Evolutionary conservation across 1,140 invertebrate genomes (phyloP).

Genomic region (Drosophila miranda): DNA sequence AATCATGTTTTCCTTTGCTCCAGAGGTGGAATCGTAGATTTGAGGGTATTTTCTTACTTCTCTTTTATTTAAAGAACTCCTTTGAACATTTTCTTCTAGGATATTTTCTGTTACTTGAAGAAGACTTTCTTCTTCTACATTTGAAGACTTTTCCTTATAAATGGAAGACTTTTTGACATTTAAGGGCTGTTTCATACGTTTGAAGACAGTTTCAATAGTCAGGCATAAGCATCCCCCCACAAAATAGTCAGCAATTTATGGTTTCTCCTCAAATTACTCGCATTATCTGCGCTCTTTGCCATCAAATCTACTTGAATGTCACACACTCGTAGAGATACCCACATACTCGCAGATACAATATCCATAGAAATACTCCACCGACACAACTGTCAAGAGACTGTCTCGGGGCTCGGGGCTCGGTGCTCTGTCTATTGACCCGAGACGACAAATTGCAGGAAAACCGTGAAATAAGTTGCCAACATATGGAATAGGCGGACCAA

Average conservation of each 20-base stretch:
- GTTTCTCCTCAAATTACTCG: constrained; percentile 69
- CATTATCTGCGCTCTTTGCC: constrained; percentile 65
- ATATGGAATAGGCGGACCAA: constrained; percentile 57
- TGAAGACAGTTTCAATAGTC: too few species aligned
- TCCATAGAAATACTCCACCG: constrained; percentile 6
- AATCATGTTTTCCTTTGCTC: too few species aligned
- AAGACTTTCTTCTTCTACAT: too few species aligned
- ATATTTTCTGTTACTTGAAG: too few species aligned
- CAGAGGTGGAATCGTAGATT: too few species aligned
- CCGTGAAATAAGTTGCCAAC: constrained; percentile 69
- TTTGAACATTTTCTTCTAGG: too few species aligned
- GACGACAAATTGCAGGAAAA: constrained; percentile 71
- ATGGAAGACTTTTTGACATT: too few species aligned
- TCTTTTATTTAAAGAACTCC: too few species aligned
- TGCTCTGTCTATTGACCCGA: constrained; percentile 66
- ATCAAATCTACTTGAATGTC: constrained; percentile 60
- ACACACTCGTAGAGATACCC: constrained; percentile 3
- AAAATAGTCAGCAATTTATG: constrained; percentile 28
- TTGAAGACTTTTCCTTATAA: too few species aligned
- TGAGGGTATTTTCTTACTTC: too few species aligned
- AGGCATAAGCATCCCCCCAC: background rate
- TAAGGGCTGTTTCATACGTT: too few species aligned
- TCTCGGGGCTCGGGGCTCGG: constrained; percentile 17
- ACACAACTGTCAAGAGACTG: constrained; percentile 51
- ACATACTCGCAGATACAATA: constrained; percentile 1